Conservation (phyloP, 2,113 vertebrate species). For the Antigone vipio region DNA sequence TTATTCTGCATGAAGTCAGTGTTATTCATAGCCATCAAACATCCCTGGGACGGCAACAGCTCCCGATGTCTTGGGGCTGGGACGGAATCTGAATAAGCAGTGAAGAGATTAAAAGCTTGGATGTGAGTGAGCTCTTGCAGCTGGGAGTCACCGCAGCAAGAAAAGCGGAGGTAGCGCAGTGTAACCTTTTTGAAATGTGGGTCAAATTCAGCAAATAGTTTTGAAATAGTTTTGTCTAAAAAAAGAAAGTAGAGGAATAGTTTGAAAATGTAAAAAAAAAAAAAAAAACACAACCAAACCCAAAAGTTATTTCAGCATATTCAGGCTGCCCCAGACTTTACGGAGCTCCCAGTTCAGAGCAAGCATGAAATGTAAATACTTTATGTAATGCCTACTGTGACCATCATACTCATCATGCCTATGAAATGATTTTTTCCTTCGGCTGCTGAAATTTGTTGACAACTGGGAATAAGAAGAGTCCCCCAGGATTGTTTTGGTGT, state of each 20-base stretch:
- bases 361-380: conserved; percentile 28
- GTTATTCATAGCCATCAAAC: neutral
- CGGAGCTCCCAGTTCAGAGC: neutral
- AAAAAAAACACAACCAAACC: too few species aligned
- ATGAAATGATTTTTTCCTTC: neutral
- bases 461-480: neutral
- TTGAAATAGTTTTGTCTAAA: neutral
- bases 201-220: neutral
- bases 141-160: neutral
- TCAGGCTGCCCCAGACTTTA: neutral
- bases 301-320: neutral
- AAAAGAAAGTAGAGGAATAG: neutral
- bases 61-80: neutral
- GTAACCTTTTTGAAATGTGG: neutral
- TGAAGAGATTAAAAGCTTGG: neutral
- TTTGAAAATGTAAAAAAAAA: neutral
- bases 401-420: neutral
- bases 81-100: neutral
- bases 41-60: neutral
- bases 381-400: neutral
- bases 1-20: neutral
- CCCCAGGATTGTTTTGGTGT: neutral
- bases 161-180: neutral
- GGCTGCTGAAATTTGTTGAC: conserved; percentile 17
- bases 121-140: neutral